Conservation (phyloP, 2,888 invertebrate species). For the Phengaris arion region DNA sequence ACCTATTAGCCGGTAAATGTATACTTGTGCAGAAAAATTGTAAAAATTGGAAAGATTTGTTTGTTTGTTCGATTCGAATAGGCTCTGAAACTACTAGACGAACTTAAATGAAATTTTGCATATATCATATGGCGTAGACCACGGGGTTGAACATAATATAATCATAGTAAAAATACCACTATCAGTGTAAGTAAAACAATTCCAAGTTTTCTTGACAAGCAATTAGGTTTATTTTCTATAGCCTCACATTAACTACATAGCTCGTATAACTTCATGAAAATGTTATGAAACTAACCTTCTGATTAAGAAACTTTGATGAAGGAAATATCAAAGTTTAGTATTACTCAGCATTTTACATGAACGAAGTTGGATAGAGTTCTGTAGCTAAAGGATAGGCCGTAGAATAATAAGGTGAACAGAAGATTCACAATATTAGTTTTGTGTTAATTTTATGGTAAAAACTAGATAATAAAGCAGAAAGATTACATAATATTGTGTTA, state of each 20-base stretch:
- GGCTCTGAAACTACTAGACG: too few species aligned
- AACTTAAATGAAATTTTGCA: too few species aligned
- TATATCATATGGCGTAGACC: too few species aligned
- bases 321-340: conserved; percentile 26
- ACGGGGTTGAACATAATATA: too few species aligned
- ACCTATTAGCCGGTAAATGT: too few species aligned
- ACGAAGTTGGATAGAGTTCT: conserved; percentile 21
- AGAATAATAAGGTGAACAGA: not conserved
- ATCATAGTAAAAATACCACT: not conserved
- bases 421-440: not conserved
- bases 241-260: conserved; percentile 9
- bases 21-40: too few species aligned
- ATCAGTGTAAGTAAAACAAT: conserved; percentile 2
- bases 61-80: too few species aligned
- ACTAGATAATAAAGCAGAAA: too few species aligned
- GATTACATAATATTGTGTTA: too few species aligned
- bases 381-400: not conserved
- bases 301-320: conserved; percentile 40
- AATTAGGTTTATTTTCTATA: conserved; percentile 1
- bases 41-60: too few species aligned
- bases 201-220: not conserved
- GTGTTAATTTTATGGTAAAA: too few species aligned
- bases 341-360: conserved; percentile 24
- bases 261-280: conserved; percentile 35
- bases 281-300: conserved; percentile 48